Percentiles rank a stretch among this genome's conserved stretches.
These are phyloP conservation scores for Platysternon megacephalum DNA, from an alignment of 2,113 vertebrate genomes.

Conservation along the genomic window DNA sequence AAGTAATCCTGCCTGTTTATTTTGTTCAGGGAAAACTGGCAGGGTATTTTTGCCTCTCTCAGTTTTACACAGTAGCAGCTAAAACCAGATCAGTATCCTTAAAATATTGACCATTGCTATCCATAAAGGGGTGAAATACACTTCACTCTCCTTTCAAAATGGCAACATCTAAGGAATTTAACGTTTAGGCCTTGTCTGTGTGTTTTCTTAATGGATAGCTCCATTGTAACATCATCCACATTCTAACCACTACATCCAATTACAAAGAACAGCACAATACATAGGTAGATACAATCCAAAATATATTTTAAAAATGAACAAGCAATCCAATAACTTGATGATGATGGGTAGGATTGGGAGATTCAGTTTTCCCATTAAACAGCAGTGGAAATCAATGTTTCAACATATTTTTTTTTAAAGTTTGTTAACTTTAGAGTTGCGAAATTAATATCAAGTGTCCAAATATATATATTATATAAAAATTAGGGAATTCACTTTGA, in stretches of 20 bases:
- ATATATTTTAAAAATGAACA: neutral
- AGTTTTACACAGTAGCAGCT: neutral
- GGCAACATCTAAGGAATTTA: neutral
- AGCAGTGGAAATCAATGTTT: neutral
- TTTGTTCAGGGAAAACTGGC: neutral
- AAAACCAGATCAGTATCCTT: rapidly evolving
- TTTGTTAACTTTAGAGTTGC: neutral
- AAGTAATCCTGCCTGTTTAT: neutral
- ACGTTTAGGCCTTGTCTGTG: neutral
- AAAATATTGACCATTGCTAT: neutral
- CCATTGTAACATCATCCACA: neutral
- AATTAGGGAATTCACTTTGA: neutral
- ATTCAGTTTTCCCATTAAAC: neutral
- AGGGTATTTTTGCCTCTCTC: neutral
- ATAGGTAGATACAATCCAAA: neutral
- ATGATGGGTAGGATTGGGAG: neutral
- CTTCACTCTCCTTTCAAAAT: neutral
- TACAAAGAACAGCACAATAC: neutral
- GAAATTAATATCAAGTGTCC: neutral
- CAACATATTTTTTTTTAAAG: neutral
- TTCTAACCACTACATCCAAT: neutral
- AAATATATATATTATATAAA: neutral
- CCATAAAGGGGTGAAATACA: neutral
- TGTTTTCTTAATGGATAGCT: neutral
- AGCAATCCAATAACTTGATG: neutral